Conservation (phyloP, 2,888 invertebrate genomes). For the Metopia argyrocephala region DNA sequence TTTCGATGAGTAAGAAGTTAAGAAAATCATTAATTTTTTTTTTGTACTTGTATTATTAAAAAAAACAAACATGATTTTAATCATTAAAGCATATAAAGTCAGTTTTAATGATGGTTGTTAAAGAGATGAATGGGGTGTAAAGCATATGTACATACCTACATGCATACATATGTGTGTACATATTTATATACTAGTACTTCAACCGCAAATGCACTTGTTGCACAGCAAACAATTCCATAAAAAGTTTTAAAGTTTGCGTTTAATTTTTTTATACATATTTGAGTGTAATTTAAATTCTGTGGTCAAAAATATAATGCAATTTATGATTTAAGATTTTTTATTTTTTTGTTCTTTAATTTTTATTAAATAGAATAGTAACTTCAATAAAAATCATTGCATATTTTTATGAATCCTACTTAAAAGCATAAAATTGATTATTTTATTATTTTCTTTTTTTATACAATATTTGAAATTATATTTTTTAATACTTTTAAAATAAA, state of each 20-base stretch:
- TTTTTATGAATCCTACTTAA: not conserved
- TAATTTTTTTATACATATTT: not conserved
- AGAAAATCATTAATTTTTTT: no score
- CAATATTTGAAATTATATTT: not conserved
- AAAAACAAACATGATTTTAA: not conserved
- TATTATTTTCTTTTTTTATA: not conserved
- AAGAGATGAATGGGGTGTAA: not conserved
- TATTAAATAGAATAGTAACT: no score
- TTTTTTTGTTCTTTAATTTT: no score
- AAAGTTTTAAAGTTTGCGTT: not conserved
- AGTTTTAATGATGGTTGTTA: not conserved
- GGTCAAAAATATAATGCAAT: conserved; percentile 13
- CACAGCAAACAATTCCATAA: not conserved
- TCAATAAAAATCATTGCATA: not conserved
- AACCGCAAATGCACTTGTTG: conserved; percentile 24
- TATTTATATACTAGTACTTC: no score
- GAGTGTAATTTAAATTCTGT: not conserved
- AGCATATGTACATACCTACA: no score
- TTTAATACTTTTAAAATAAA: not conserved
- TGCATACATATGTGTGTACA: no score
- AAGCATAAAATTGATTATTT: not conserved
- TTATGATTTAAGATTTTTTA: conserved; percentile 32
- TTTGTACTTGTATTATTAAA: no score
- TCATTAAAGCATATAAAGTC: not conserved
- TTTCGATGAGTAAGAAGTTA: no score